phyloP scores from a whole-genome alignment of 2,113 vertebrate genomes.

The Anguilla rostrata region DNA sequence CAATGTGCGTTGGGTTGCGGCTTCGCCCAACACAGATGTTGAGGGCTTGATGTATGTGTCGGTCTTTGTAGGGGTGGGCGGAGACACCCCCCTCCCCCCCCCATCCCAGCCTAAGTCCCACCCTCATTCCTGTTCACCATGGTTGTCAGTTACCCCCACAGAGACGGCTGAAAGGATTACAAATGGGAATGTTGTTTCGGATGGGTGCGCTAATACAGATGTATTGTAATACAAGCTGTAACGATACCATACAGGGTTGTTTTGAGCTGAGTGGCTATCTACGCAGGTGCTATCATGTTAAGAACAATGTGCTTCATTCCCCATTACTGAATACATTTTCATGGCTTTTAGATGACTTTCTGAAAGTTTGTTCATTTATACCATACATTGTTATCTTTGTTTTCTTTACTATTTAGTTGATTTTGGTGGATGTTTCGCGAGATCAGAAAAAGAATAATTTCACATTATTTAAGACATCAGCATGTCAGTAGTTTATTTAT shows the following conservation, averaged over 20 bases:
- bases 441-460: background rate
- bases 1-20: background rate
- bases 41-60: background rate
- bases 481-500: too few relatives aligned
- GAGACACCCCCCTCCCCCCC: background rate
- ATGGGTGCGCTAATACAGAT: background rate
- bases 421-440: too few relatives aligned
- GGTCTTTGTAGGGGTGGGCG: background rate
- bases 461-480: too few relatives aligned
- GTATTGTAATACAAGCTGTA: background rate
- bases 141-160: background rate
- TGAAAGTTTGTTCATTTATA: background rate
- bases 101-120: too few relatives aligned
- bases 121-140: background rate
- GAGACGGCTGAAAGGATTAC: background rate
- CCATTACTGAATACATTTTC: too few relatives aligned
- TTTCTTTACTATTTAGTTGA: background rate
- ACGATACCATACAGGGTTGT: too few relatives aligned
- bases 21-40: background rate
- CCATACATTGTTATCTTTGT: background rate
- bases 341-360: too few relatives aligned
- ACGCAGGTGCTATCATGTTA: too few relatives aligned
- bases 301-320: too few relatives aligned
- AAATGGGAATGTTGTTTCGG: background rate
- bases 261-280: background rate